Base-by-base conservation (phyloP, 2,113 vertebrate genomes). In the Gallinago undulata region DNA sequence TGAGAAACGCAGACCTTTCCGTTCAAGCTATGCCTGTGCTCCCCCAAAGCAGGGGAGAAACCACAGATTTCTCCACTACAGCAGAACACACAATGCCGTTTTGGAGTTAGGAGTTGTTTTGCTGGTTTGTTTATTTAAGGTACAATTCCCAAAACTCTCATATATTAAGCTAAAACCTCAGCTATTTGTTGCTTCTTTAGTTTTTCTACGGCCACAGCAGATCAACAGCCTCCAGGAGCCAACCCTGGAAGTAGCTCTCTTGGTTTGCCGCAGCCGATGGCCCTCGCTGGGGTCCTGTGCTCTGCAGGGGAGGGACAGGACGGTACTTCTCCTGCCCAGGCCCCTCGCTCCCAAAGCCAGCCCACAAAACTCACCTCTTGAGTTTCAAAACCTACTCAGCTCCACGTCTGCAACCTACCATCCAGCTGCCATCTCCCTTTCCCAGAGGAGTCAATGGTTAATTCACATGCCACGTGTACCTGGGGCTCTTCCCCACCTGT, bases 211-310 rank as follows among this genome's bases (percentile, higher is more conserved):
- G 57, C 47, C 35, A 8, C 47, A 7, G 53, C 21, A 9, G 53
- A 64, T 8, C 18, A 31, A 9, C 19, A 57, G 41, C 31, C 53
- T 19, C 9, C 59, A 13, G 31, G 7, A 48, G 35, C 41, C 0
- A 1, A 8, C 14, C 21, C 41, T 11, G 59, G 70, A 10, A 21
- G 60, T 27, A 31, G 35, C 24, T 27, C 22, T 11, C 9, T 12
- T 15, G 17, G 43, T 48, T 25, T 19, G 72, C 43, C 1, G 2
- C 51, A 30, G 37, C 41, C 9, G 0, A 25, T 10, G 0, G 1
- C 23, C 19, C 48, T 45, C 60, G 1, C 14, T 1, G 4, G 14
- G 48, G 15, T 51, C 55, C 62, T 3, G 22, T 3, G 21, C 30
- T 47, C 69, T 3, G 33, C 15, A 39, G 41, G 41, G 7, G 25